These are phyloP conservation scores for Varanus salvator DNA, from an alignment of 2,113 vertebrate species.

Conservation along the genomic window DNA sequence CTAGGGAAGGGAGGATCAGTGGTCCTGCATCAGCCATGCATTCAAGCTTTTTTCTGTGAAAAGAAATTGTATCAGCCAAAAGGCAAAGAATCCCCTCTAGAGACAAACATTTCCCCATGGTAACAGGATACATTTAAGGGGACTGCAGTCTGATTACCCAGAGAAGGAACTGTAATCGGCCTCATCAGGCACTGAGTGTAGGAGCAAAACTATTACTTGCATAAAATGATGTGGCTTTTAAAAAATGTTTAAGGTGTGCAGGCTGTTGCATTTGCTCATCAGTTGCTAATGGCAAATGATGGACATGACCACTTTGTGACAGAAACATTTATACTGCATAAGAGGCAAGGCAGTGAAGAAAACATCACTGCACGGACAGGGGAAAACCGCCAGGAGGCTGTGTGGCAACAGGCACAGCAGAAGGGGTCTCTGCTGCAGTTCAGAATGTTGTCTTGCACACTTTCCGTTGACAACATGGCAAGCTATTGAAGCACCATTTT, in stretches of 20 bases:
- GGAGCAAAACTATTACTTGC: neutral
- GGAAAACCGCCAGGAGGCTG: too few species aligned
- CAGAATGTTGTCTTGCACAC: neutral
- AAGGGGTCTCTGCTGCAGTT: neutral
- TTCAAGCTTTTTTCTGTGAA: neutral
- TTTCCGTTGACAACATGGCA: neutral
- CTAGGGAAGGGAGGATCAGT: neutral
- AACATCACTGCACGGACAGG: neutral
- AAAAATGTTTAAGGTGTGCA: neutral
- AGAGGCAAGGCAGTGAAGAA: neutral
- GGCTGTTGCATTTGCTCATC: neutral
- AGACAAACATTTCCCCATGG: too few species aligned
- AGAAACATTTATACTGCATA: neutral
- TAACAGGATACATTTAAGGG: neutral
- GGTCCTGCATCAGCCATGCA: neutral
- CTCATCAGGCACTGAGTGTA: neutral
- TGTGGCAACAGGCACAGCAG: neutral
- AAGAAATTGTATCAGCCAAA: neutral
- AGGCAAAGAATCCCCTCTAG: neutral
- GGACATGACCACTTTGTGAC: neutral
- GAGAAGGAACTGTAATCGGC: neutral
- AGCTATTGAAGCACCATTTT: constrained; percentile 14
- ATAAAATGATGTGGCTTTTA: neutral
- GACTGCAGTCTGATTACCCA: neutral
- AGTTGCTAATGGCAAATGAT: neutral